Evolutionary conservation across 2,113 vertebrate genomes (phyloP).

Genomic region (Heterochromis multidens): DNA sequence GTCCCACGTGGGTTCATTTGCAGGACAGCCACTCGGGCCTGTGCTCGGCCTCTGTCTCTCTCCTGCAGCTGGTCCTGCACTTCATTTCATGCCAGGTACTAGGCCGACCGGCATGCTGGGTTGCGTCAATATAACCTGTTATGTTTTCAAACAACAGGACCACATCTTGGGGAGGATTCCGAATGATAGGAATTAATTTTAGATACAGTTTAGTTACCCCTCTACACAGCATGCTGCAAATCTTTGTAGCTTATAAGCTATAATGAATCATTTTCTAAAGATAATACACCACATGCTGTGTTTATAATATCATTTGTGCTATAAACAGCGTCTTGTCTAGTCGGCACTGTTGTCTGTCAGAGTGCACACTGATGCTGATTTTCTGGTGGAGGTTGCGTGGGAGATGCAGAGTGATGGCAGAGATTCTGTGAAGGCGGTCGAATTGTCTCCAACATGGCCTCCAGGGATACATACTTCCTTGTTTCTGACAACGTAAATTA

Average conservation of each 20-base stretch:
- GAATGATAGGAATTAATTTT: neutral
- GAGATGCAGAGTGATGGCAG: slow-evolving; percentile 66
- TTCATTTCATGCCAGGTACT: slow-evolving; percentile 13
- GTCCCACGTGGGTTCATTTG: slow-evolving; percentile 35
- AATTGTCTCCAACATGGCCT: slow-evolving; percentile 69
- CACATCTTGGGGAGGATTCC: neutral
- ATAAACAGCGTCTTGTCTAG: slow-evolving; percentile 53
- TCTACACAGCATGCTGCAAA: neutral
- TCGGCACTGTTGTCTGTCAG: slow-evolving; percentile 35
- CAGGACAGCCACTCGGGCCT: slow-evolving; percentile 28
- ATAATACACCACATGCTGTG: slow-evolving; percentile 35
- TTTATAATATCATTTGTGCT: slow-evolving; percentile 51
- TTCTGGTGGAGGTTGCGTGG: slow-evolving; percentile 57
- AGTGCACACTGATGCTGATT: slow-evolving; percentile 33
- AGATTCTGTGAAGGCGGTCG: slow-evolving; percentile 63
- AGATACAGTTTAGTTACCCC: neutral
- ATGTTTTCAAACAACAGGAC: neutral
- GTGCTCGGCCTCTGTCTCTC: slow-evolving; percentile 10
- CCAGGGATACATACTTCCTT: slow-evolving; percentile 67
- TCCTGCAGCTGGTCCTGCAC: neutral
- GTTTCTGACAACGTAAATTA: slow-evolving; percentile 75
- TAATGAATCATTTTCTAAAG: slow-evolving; percentile 47
- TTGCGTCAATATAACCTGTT: slow-evolving; percentile 29
- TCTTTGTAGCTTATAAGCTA: slow-evolving; percentile 8
- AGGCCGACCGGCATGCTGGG: slow-evolving; percentile 6